A percentile compares a stretch with the other conserved stretches of the same genome.
Evolutionary conservation across 2,797 vertebrate species (phyloP).

Genomic region (Taenioides sp.): DNA sequence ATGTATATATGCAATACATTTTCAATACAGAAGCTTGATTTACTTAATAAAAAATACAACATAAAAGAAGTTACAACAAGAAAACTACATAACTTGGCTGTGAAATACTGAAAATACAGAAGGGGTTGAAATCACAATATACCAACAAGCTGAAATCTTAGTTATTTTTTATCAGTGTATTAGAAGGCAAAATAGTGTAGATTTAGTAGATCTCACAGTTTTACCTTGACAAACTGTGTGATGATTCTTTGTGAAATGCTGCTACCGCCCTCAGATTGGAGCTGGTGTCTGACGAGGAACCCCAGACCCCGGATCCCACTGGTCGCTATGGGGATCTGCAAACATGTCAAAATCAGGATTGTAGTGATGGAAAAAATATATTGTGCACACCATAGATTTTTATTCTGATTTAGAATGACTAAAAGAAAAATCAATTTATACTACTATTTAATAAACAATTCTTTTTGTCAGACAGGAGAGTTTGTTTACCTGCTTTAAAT

Average conservation of each 20-base stretch:
- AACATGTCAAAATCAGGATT: not conserved
- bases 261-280: constrained; percentile 72
- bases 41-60: not conserved
- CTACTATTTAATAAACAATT: too few relatives aligned
- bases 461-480: too few relatives aligned
- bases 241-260: constrained; percentile 83
- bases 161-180: not conserved
- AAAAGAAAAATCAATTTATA: too few relatives aligned
- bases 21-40: not conserved
- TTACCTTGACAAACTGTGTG: constrained; percentile 93
- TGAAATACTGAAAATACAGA: too few relatives aligned
- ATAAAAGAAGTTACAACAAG: too few relatives aligned
- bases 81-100: too few relatives aligned
- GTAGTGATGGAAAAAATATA: not conserved
- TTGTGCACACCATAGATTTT: not conserved
- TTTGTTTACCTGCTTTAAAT: too few relatives aligned
- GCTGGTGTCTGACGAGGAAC: constrained; percentile 90
- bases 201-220: constrained; percentile 11
- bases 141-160: not conserved
- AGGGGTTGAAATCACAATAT: too few relatives aligned
- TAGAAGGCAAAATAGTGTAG: not conserved
- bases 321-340: constrained; percentile 85
- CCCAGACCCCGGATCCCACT: constrained; percentile 94
- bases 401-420: too few relatives aligned
- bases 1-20: too few relatives aligned